Percentiles rank a stretch among this genome's conserved stretches.
These are phyloP conservation scores for Drosophila neotestacea DNA, from an alignment of 2,888 invertebrate species.

Conservation along the genomic window DNA sequence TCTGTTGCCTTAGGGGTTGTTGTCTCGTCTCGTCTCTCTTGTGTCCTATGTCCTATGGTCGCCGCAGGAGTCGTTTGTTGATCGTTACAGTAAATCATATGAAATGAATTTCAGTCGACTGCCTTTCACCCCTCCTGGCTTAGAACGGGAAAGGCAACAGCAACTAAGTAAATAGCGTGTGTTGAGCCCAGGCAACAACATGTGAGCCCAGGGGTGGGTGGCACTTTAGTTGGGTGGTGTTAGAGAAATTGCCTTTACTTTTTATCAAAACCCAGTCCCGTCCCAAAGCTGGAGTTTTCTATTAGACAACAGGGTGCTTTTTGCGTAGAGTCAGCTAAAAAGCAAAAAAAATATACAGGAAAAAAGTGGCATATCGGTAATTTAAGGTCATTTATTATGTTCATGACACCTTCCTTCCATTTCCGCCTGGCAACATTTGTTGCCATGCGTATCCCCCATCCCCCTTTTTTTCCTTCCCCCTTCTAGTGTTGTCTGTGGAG, in stretches of 20 bases:
- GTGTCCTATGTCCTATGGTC: slow-evolving; percentile 32
- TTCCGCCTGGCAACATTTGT: slow-evolving; percentile 66
- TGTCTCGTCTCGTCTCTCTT: slow-evolving; percentile 5
- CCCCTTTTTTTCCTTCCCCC: not conserved
- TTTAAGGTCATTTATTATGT: slow-evolving; percentile 75
- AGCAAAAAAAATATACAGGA: slow-evolving; percentile 19
- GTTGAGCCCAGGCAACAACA: slow-evolving; percentile 53
- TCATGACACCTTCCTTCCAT: slow-evolving; percentile 70
- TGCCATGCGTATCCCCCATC: slow-evolving; percentile 39
- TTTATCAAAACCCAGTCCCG: slow-evolving; percentile 29
- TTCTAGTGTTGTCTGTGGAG: slow-evolving; percentile 53
- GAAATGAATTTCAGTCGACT: slow-evolving; percentile 77
- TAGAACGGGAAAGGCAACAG: not conserved
- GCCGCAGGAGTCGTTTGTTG: slow-evolving; percentile 75
- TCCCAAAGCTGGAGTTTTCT: slow-evolving; percentile 56
- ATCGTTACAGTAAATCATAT: slow-evolving; percentile 83
- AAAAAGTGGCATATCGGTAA: slow-evolving; percentile 69
- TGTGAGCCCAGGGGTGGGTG: slow-evolving; percentile 55
- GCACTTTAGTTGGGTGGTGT: slow-evolving; percentile 27
- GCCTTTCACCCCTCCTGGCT: slow-evolving; percentile 53
- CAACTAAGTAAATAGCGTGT: slow-evolving; percentile 71
- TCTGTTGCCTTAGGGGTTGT: slow-evolving; percentile 60
- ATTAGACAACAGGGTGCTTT: slow-evolving; percentile 77
- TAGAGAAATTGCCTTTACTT: slow-evolving; percentile 53
- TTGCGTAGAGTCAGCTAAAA: slow-evolving; percentile 61